Evolutionary conservation across 1,140 invertebrate genomes (phyloP).

Genomic region (Neodiprion virginianus): DNA sequence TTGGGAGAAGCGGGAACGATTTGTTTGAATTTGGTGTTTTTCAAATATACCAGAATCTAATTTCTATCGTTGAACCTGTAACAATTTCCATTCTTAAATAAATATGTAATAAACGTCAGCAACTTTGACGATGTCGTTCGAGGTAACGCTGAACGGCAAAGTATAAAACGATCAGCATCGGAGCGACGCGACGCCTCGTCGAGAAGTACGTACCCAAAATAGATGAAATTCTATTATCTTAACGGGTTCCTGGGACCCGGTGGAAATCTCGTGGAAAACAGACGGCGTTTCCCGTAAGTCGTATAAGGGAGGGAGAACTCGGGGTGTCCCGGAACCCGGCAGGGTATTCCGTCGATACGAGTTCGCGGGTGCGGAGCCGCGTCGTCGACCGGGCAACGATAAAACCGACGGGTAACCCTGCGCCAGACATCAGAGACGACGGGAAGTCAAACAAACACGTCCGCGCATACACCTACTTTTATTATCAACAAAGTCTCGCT

Average conservation of each 20-base stretch:
- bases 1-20: too few species aligned
- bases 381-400: neutral
- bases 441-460: conserved; percentile 18
- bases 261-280: conserved; percentile 1
- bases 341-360: neutral
- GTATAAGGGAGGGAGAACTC: neutral
- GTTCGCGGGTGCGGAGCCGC: neutral
- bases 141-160: too few species aligned
- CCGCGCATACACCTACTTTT: conserved; percentile 14
- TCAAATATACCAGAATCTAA: too few species aligned
- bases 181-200: too few species aligned
- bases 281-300: neutral
- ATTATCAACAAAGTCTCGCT: conserved; percentile 14
- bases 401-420: neutral
- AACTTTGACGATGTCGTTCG: too few species aligned
- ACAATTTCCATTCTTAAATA: too few species aligned
- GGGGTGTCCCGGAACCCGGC: neutral
- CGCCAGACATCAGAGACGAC: conserved; percentile 18
- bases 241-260: conserved; percentile 1
- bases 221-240: conserved; percentile 6
- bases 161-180: too few species aligned
- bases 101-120: too few species aligned
- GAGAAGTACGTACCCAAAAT: neutral
- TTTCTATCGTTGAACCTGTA: too few species aligned
- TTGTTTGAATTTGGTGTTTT: too few species aligned